Evolutionary conservation across 2,113 vertebrate species (phyloP).

Genomic region (Syngnathoides biaculeatus): DNA sequence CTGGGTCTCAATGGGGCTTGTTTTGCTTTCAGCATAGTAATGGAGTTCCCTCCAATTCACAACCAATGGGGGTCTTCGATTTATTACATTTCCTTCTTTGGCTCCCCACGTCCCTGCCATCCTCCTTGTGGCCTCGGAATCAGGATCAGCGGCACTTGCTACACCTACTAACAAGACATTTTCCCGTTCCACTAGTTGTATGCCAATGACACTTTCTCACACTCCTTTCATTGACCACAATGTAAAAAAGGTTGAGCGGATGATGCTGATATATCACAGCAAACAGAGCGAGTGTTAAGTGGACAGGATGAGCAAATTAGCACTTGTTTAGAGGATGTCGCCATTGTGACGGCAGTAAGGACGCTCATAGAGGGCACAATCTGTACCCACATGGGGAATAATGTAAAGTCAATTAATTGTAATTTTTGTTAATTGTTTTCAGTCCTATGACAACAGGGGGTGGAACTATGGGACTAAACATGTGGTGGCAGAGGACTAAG

Average conservation of each 20-base stretch:
- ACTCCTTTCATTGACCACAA: neutral
- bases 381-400: neutral
- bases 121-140: neutral
- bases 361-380: neutral
- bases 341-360: neutral
- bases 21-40: slow-evolving; percentile 10
- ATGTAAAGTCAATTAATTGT: neutral
- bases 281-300: neutral
- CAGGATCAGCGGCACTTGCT: neutral
- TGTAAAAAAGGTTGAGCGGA: neutral
- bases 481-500: too few species aligned
- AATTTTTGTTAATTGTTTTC: too few species aligned
- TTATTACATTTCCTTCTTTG: neutral
- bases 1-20: neutral
- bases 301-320: neutral
- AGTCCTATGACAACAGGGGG: too few species aligned
- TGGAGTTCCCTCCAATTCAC: neutral
- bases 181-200: neutral
- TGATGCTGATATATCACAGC: neutral
- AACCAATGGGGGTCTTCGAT: neutral
- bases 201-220: neutral
- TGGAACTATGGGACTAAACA: too few species aligned
- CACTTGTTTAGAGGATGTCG: neutral
- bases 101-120: neutral
- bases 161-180: neutral